Evolutionary conservation across 1,140 invertebrate genomes (phyloP).

Genomic region (Drosophila navojoa): DNA sequence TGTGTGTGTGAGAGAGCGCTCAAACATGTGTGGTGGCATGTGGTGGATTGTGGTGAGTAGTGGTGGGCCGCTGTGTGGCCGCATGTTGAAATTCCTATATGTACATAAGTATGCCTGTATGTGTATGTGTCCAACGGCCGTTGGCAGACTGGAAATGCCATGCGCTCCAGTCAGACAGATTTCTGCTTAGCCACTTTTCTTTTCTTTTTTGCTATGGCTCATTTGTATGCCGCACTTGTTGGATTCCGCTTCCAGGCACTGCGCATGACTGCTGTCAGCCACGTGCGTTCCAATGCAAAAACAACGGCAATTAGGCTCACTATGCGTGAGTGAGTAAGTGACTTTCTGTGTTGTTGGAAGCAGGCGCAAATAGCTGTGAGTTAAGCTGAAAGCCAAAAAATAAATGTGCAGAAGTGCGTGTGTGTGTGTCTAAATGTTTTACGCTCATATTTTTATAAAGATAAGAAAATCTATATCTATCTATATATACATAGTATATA

Average conservation of each 20-base stretch:
- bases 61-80: constrained; percentile 4
- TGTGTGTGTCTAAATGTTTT: background rate
- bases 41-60: constrained; percentile 28
- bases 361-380: constrained; percentile 17
- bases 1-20: background rate
- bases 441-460: background rate
- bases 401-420: background rate
- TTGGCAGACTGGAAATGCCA: constrained; percentile 24
- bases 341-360: constrained; percentile 18
- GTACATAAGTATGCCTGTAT: background rate
- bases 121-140: background rate
- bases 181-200: constrained; percentile 12
- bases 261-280: constrained; percentile 58
- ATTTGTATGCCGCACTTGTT: constrained; percentile 78
- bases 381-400: constrained; percentile 19
- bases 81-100: constrained; percentile 40
- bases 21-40: background rate
- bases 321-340: background rate
- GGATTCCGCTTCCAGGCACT: constrained; percentile 52
- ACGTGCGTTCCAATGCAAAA: constrained; percentile 45
- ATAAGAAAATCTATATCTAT: background rate
- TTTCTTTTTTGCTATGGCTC: constrained; percentile 2
- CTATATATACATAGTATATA: background rate
- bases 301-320: background rate
- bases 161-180: constrained; percentile 25